A percentile compares a stretch with the other conserved stretches of the same genome.
Conservation (phyloP, 2,888 invertebrate species). For the Vannuccia rotundouncinata region DNA sequence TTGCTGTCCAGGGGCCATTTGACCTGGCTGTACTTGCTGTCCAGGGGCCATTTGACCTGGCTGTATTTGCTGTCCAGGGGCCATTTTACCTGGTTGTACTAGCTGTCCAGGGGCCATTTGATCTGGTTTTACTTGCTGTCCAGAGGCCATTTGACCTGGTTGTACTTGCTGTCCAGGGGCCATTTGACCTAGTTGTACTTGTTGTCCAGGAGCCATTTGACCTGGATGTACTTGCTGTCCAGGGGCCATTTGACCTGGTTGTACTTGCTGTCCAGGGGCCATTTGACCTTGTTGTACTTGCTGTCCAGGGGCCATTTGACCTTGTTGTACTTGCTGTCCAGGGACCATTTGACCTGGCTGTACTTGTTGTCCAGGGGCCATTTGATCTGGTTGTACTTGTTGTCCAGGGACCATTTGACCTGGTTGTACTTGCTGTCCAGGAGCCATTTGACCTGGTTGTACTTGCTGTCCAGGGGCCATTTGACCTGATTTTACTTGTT, state of each 20-base stretch:
- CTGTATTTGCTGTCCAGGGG: not conserved
- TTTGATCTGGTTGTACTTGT: not conserved
- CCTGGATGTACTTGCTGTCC: not conserved
- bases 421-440: not conserved
- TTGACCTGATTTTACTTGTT: not conserved
- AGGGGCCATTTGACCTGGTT: slow-evolving; percentile 19
- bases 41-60: not conserved
- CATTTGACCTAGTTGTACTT: not conserved
- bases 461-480: slow-evolving; percentile 15
- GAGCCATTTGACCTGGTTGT: not conserved
- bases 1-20: not conserved
- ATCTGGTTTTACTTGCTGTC: too few species aligned
- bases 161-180: slow-evolving; percentile 4
- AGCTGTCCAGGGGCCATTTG: too few species aligned
- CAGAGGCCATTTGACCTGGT: not conserved
- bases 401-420: slow-evolving; percentile 12
- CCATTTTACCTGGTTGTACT: too few species aligned
- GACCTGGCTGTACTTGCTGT: not conserved
- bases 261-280: not conserved
- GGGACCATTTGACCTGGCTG: not conserved
- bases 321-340: not conserved
- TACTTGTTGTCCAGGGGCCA: not conserved
- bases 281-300: not conserved
- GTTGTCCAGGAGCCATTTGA: not conserved
- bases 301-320: slow-evolving; percentile 12